These are phyloP conservation scores for Upupa epops DNA, from an alignment of 2,113 vertebrate genomes.

Conservation along the genomic window DNA sequence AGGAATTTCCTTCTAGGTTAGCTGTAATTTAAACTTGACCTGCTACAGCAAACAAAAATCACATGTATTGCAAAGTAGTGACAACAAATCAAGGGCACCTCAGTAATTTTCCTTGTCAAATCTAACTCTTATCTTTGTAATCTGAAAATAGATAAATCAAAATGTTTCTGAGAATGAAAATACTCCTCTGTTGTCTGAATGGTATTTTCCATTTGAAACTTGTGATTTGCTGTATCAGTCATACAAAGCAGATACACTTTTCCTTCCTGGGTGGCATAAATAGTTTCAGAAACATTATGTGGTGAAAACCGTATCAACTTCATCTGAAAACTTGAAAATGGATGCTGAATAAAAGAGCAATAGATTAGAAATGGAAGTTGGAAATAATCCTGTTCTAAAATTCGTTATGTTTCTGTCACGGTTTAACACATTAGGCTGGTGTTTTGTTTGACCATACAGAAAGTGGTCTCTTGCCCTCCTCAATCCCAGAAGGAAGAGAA, in stretches of 20 bases:
- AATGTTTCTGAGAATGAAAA: neutral
- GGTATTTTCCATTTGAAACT: neutral
- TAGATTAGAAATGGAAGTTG: neutral
- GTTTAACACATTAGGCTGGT: no score
- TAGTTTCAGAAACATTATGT: neutral
- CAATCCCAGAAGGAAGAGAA: no score
- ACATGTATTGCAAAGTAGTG: neutral
- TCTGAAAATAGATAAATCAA: slow-evolving; percentile 11
- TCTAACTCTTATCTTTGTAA: neutral
- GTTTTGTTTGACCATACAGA: no score
- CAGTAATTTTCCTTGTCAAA: neutral
- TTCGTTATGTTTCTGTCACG: neutral
- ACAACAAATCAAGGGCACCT: neutral
- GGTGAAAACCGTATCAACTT: neutral
- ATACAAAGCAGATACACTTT: neutral
- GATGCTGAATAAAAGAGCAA: neutral
- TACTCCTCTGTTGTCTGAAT: neutral
- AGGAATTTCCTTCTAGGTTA: neutral
- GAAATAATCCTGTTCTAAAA: neutral
- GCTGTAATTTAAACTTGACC: slow-evolving; percentile 17
- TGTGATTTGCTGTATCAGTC: neutral
- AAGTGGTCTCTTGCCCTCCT: no score
- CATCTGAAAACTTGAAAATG: neutral
- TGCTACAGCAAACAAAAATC: neutral
- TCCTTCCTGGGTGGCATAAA: neutral